Evolutionary conservation across 2,113 vertebrate species (phyloP).

Genomic region (Shinisaurus crocodilurus): DNA sequence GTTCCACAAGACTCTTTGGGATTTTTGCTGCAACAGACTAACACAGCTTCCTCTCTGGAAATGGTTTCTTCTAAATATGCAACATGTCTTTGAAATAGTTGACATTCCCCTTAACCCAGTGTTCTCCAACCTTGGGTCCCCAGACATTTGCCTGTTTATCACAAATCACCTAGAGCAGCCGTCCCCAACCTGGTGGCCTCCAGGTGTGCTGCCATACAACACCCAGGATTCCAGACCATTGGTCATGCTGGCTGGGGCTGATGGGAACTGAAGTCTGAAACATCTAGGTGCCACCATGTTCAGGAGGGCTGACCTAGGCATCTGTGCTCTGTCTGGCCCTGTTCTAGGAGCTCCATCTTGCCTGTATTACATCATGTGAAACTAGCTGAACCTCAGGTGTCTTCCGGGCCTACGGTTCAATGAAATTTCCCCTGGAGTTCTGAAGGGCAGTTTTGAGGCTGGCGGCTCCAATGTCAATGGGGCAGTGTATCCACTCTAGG

Average conservation of each 20-base stretch:
- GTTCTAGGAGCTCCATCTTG: not conserved
- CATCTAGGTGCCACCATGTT: not conserved
- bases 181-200: not conserved
- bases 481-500: too few relatives aligned
- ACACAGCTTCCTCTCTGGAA: too few relatives aligned
- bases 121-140: too few relatives aligned
- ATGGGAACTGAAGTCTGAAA: not conserved
- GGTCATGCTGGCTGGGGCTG: not conserved
- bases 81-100: too few relatives aligned
- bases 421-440: conserved; percentile 8
- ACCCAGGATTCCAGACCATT: too few relatives aligned
- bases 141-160: too few relatives aligned
- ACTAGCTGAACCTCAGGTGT: not conserved
- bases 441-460: conserved; percentile 7
- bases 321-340: too few relatives aligned
- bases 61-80: too few relatives aligned
- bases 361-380: not conserved
- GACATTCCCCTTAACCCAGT: too few relatives aligned
- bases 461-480: too few relatives aligned
- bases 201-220: not conserved
- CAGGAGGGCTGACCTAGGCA: not conserved
- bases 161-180: not conserved
- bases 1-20: too few relatives aligned
- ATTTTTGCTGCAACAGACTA: too few relatives aligned
- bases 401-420: not conserved